phyloP scores from a whole-genome alignment of 2,113 vertebrate genomes.

The Sprattus sprattus region DNA sequence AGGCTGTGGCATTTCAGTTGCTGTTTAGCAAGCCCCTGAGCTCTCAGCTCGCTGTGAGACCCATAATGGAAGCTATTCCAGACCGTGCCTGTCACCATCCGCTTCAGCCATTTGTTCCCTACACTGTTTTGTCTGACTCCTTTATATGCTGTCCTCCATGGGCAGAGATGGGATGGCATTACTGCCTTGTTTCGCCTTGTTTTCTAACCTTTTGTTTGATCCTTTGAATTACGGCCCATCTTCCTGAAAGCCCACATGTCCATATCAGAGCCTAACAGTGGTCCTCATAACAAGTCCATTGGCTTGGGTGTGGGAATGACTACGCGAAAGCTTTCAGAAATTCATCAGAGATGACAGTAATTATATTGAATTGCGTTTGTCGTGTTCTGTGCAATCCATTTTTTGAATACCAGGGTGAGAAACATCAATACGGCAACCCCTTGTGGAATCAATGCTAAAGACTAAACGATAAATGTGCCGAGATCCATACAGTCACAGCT shows the following conservation, averaged over 20 bases:
- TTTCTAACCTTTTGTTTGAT: neutral
- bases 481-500: neutral
- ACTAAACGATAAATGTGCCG: neutral
- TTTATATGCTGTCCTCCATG: neutral
- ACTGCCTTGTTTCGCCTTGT: neutral
- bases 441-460: conserved; percentile 18
- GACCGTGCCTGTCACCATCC: neutral
- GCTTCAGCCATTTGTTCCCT: neutral
- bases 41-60: neutral
- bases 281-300: neutral
- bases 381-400: conserved; percentile 10
- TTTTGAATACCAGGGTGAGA: neutral
- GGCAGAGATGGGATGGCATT: neutral
- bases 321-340: neutral
- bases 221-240: neutral
- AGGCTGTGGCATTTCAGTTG: neutral
- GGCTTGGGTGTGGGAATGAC: neutral
- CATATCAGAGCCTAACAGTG: neutral
- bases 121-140: neutral
- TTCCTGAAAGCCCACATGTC: neutral
- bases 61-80: neutral
- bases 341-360: neutral
- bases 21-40: neutral
- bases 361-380: neutral
- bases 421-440: conserved; percentile 40